phyloP scores from a whole-genome alignment of 1,140 invertebrate species.

The Dreissena rostriformis region DNA sequence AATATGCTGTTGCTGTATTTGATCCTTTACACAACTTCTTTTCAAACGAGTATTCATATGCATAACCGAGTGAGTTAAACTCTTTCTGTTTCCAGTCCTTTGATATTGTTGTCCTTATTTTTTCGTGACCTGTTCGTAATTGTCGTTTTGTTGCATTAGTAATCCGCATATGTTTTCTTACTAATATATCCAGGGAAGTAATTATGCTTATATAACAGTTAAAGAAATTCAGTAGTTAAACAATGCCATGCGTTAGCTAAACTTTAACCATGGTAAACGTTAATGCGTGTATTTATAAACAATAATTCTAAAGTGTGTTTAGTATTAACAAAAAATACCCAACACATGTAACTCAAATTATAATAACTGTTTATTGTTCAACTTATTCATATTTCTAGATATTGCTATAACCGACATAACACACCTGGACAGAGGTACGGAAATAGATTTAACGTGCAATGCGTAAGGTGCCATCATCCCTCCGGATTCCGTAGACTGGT shows the following conservation, averaged over 20 bases:
- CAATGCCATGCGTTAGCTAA: background rate
- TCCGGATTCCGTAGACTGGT: slow-evolving; percentile 76
- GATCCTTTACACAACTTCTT: background rate
- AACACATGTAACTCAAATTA: background rate
- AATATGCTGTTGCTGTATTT: background rate
- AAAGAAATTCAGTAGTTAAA: background rate
- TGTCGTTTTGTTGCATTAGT: background rate
- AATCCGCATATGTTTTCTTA: background rate
- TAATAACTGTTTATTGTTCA: background rate
- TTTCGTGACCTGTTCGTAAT: background rate
- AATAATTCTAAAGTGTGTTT: too few relatives aligned
- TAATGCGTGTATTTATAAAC: background rate
- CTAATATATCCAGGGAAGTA: background rate
- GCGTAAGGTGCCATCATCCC: slow-evolving; percentile 70
- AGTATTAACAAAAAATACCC: too few relatives aligned
- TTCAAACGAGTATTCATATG: slow-evolving; percentile 50
- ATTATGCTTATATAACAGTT: background rate
- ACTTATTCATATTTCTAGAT: slow-evolving; percentile 59
- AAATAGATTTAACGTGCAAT: slow-evolving; percentile 73
- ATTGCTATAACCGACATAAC: slow-evolving; percentile 70
- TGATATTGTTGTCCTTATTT: background rate
- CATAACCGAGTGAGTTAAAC: slow-evolving; percentile 21
- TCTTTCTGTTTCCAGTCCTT: background rate
- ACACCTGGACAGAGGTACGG: slow-evolving; percentile 69
- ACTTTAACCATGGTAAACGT: background rate